Evolutionary conservation across 2,888 invertebrate species (phyloP).

Genomic region (Acronicta aceris): DNA sequence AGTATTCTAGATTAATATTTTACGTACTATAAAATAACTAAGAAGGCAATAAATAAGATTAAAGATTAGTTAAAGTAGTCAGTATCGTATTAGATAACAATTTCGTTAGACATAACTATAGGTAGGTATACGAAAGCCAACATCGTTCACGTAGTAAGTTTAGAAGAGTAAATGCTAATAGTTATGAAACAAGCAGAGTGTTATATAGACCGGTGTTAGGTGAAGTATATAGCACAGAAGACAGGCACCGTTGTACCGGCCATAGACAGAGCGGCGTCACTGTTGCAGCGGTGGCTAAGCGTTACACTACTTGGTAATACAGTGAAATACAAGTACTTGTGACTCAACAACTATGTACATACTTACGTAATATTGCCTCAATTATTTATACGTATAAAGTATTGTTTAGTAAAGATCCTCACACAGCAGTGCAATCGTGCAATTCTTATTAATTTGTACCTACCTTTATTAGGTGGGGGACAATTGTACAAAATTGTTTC

Average conservation of each 20-base stretch:
- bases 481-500: not conserved
- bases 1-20: slow-evolving; percentile 69
- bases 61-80: slow-evolving; percentile 67
- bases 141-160: slow-evolving; percentile 64
- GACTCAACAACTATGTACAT: slow-evolving; percentile 36
- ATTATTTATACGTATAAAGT: slow-evolving; percentile 17
- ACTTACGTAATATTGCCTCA: slow-evolving; percentile 24
- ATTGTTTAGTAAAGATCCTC: slow-evolving; percentile 4
- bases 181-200: slow-evolving; percentile 78
- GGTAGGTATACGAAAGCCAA: slow-evolving; percentile 64
- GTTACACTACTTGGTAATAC: slow-evolving; percentile 32
- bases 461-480: slow-evolving; percentile 5
- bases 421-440: slow-evolving; percentile 22
- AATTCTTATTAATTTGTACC: slow-evolving; percentile 10
- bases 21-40: slow-evolving; percentile 65
- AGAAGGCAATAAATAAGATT: slow-evolving; percentile 77
- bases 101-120: slow-evolving; percentile 60
- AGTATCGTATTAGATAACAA: slow-evolving; percentile 66
- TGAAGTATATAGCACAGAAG: slow-evolving; percentile 63
- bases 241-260: slow-evolving; percentile 58
- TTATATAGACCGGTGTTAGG: slow-evolving; percentile 80
- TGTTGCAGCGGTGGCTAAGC: slow-evolving; percentile 58
- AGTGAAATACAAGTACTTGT: slow-evolving; percentile 24
- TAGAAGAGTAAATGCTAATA: slow-evolving; percentile 68
- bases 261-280: slow-evolving; percentile 39